Percentiles rank a stretch among this genome's conserved stretches.
Evolutionary conservation across 2,888 invertebrate species (phyloP).

Genomic region (Carpatolechia fugitivella): DNA sequence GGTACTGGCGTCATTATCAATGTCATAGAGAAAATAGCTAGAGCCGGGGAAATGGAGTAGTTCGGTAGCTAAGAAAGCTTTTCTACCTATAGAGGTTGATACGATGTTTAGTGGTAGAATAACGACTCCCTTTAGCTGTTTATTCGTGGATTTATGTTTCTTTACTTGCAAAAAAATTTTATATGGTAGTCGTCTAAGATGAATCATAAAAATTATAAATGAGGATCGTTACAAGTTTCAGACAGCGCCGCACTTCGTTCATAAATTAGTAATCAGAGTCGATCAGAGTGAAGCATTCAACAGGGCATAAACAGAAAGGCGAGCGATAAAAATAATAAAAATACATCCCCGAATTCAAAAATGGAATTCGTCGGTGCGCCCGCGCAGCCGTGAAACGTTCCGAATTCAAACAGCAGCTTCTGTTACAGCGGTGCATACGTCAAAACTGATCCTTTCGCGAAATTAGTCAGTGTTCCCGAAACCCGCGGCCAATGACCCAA

Average conservation of each 20-base stretch:
- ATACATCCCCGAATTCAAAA: constrained; percentile 19
- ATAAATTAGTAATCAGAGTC: background rate
- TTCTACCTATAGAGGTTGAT: background rate
- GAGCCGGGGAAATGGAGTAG: background rate
- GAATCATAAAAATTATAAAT: too few species aligned
- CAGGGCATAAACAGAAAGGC: background rate
- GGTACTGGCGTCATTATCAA: background rate
- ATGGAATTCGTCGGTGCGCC: constrained; percentile 19
- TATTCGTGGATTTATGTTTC: too few species aligned
- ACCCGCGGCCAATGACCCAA: constrained; percentile 69
- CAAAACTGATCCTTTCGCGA: constrained; percentile 57
- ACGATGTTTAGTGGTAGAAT: too few species aligned
- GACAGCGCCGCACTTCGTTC: background rate
- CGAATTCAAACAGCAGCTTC: constrained; percentile 43
- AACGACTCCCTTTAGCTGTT: too few species aligned
- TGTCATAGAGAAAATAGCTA: constrained; percentile 7
- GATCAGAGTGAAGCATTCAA: background rate
- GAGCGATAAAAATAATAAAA: constrained; percentile 21
- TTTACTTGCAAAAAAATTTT: too few species aligned
- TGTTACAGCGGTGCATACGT: constrained; percentile 42
- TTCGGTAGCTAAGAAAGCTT: background rate
- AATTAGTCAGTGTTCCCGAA: constrained; percentile 78
- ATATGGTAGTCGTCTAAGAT: too few species aligned
- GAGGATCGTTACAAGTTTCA: background rate
- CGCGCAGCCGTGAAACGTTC: constrained; percentile 29